phyloP scores from a whole-genome alignment of 2,888 invertebrate species.

The Cerastis rubricosa region DNA sequence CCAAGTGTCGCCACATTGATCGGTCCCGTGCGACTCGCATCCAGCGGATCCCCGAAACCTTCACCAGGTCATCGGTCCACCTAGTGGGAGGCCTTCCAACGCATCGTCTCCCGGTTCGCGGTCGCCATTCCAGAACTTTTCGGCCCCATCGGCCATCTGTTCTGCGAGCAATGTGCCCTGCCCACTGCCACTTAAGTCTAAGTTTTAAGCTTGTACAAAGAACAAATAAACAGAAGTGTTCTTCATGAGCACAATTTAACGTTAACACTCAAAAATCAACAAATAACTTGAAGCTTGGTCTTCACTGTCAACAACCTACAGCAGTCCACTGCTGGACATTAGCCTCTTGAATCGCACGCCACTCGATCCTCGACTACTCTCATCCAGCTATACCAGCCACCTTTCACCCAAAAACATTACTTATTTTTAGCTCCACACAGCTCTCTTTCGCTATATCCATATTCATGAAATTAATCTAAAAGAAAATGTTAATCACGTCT shows the following conservation, averaged over 20 bases:
- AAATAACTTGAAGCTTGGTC: neutral
- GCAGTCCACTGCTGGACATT: neutral
- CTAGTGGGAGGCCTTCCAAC: too few relatives aligned
- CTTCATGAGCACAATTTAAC: neutral
- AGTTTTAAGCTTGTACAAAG: neutral
- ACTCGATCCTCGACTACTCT: neutral
- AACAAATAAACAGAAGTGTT: neutral
- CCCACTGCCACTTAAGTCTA: too few relatives aligned
- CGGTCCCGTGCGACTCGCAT: too few relatives aligned
- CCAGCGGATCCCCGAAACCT: too few relatives aligned
- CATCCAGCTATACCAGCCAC: neutral
- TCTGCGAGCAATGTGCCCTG: too few relatives aligned
- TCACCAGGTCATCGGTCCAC: too few relatives aligned
- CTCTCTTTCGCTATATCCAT: constrained; percentile 14
- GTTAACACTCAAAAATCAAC: neutral
- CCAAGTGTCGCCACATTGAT: too few relatives aligned
- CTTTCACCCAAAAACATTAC: neutral
- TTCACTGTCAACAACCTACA: too few relatives aligned
- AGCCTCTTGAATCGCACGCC: neutral
- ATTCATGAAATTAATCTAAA: constrained; percentile 30
- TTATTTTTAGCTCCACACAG: neutral
- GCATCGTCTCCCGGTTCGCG: too few relatives aligned
- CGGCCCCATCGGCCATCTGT: too few relatives aligned
- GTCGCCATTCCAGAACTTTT: too few relatives aligned
- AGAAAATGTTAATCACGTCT: constrained; percentile 49